Base-by-base conservation (phyloP, 1,140 invertebrate species). In the Zaprionus gabonicus region DNA sequence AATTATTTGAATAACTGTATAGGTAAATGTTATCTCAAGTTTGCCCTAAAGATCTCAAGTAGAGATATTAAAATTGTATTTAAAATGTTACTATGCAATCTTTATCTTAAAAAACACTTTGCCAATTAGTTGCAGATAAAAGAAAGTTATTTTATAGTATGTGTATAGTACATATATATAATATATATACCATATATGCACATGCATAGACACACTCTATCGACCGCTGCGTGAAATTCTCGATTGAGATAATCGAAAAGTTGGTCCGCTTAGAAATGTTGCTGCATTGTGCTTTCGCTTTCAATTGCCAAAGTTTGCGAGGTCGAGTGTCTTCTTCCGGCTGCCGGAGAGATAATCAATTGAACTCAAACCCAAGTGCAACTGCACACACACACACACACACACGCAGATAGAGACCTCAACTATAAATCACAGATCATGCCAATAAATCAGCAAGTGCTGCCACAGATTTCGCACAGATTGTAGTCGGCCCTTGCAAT, bases 361-460 rank as follows among this genome's bases (percentile, higher is more conserved):
- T 25, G 57, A 62, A 55, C 10, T 12, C 25, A 68, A 57, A n/a
- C 44, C 46, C 34, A 71, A 72, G 31, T 57, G 41, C 64, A 77
- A 49, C 27, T 65, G 27, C 63, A 58, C n/a, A 25, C 17, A 46
- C 7, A 13, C 41, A 41, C 38, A 46, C 6, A 17, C n/a, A 17
- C 6, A 17, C 0, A 46, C 6, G n/a, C 13, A n/a, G 3, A 17
- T 4, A 56, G 13, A 71, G 23, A 31, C 36, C 34, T 31, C 44
- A 69, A 57, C 67, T 66, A 87, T 88, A 87, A 87, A 88, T 87
- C 81, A 72, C 65, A 58, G 58, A 65, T 17, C 75, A 68, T 66
- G 69, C 73, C 78, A 85, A 88, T 88, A 90, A 90, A 90, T 88
- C 84, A 90, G 74, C 76, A 53, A 70, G 73, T 73, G 57, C 76